phyloP scores from a whole-genome alignment of 2,113 vertebrate species.

The Antechinus flavipes region DNA sequence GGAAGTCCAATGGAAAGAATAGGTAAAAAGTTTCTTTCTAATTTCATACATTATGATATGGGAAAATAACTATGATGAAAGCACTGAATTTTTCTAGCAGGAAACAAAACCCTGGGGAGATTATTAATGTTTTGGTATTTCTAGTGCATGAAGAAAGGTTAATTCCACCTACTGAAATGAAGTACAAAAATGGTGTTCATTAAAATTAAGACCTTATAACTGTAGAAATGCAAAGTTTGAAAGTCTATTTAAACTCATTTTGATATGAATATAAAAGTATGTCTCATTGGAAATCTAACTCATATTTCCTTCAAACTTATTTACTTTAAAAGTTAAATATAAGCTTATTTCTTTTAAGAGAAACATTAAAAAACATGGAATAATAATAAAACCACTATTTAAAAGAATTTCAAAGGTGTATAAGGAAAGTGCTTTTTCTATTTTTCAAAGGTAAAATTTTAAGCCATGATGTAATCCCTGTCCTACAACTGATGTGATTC shows the following conservation, averaged over 20 bases:
- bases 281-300: not conserved
- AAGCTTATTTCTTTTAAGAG: no score
- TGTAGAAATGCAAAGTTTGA: not conserved
- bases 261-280: not conserved
- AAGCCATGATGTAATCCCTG: not conserved
- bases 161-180: slow-evolving; percentile 15
- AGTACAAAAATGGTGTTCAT: not conserved
- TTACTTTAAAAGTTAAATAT: slow-evolving; percentile 10
- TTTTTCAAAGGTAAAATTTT: not conserved
- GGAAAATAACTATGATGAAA: not conserved
- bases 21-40: not conserved
- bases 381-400: not conserved
- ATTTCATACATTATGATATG: no score
- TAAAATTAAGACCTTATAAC: not conserved
- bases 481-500: not conserved
- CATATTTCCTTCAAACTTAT: not conserved
- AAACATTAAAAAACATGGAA: not conserved
- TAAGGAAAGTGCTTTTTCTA: not conserved
- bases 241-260: not conserved
- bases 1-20: not conserved
- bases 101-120: not conserved
- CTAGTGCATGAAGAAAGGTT: not conserved
- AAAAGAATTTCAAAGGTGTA: not conserved
- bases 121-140: not conserved
- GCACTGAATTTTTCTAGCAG: not conserved